Percentiles rank a stretch among this genome's conserved stretches.
Evolutionary conservation across 2,888 invertebrate genomes (phyloP).

Genomic region (Apamea anceps): DNA sequence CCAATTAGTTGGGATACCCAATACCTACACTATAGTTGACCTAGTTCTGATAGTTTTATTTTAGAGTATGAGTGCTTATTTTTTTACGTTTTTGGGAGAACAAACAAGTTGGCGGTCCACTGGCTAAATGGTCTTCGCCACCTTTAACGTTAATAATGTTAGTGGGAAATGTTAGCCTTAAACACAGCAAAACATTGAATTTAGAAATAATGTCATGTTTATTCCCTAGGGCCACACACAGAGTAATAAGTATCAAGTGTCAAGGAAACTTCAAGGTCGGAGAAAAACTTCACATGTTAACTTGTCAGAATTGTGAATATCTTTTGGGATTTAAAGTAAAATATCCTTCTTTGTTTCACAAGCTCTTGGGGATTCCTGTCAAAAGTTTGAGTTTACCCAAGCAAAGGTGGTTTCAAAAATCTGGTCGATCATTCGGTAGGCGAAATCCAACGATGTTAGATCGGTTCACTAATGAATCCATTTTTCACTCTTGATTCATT

Average conservation of each 20-base stretch:
- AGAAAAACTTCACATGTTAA: constrained; percentile 8
- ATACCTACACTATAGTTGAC: neutral
- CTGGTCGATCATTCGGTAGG: neutral
- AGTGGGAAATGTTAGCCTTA: no score
- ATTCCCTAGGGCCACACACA: neutral
- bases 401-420: neutral
- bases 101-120: neutral
- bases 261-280: constrained; percentile 27
- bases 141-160: no score
- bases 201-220: neutral
- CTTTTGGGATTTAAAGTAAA: constrained; percentile 10
- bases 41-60: neutral
- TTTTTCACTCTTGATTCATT: no score
- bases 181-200: neutral
- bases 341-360: constrained; percentile 14
- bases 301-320: neutral
- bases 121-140: neutral
- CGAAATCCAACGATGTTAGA: no score
- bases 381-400: neutral
- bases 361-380: neutral
- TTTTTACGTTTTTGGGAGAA: neutral
- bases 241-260: neutral
- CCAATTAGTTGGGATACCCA: neutral
- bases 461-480: neutral
- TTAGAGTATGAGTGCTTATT: neutral